A percentile compares a stretch with the other conserved stretches of the same genome.
These are phyloP conservation scores for Parascotia fuliginaria DNA, from an alignment of 2,888 invertebrate species.

Conservation along the genomic window DNA sequence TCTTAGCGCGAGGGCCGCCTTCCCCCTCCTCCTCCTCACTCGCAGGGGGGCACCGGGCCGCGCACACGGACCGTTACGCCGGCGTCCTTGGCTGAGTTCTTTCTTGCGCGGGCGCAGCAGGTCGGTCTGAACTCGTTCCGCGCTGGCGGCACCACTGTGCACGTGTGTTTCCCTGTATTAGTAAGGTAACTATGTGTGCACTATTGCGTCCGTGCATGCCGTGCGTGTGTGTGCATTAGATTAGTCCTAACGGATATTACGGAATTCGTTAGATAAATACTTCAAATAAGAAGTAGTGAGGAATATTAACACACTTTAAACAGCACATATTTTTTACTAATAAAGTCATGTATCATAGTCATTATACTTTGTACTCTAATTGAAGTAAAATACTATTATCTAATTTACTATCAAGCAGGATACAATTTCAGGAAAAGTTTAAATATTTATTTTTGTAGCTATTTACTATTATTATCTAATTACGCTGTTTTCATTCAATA, in stretches of 20 bases:
- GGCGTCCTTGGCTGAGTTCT: constrained; percentile 86
- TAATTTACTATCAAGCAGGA: too few relatives aligned
- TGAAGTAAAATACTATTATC: too few relatives aligned
- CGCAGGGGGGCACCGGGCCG: constrained; percentile 13
- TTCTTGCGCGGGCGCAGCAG: constrained; percentile 81
- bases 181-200: constrained; percentile 47
- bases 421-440: too few relatives aligned
- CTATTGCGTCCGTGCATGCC: constrained; percentile 26
- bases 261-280: constrained; percentile 77
- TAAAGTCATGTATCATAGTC: too few relatives aligned
- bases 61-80: constrained; percentile 75
- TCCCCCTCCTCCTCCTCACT: constrained; percentile 15
- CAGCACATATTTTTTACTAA: constrained; percentile 27
- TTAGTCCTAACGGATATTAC: constrained; percentile 84
- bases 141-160: constrained; percentile 66
- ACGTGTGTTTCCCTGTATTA: constrained; percentile 66
- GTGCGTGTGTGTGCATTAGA: constrained; percentile 67
- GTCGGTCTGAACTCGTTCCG: constrained; percentile 80
- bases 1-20: constrained; percentile 9
- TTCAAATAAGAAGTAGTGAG: constrained; percentile 57
- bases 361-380: too few relatives aligned
- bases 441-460: too few relatives aligned
- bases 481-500: too few relatives aligned
- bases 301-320: constrained; percentile 20
- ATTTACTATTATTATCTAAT: too few relatives aligned